Evolutionary conservation across 2,888 invertebrate genomes (phyloP), one percentile per base, ranked within the genome.

Genomic region (Rapana venosa): DNA sequence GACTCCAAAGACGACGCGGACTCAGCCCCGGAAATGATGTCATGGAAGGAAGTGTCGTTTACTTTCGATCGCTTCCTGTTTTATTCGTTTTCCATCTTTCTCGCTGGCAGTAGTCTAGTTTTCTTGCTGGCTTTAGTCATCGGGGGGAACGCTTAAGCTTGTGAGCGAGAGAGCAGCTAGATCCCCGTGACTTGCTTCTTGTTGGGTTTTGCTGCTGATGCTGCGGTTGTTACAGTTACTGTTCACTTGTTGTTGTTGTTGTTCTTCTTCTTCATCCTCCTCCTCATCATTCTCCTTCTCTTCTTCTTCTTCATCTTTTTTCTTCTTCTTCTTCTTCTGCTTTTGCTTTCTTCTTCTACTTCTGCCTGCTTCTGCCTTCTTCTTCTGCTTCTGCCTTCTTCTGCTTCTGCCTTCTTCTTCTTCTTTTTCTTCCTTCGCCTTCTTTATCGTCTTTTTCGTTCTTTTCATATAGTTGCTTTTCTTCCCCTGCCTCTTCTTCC

Each of bases 51-150:
- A 26, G 86, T 87, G 66, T 66, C 86, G 35, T 11, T 35, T 4
- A 70, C n/a, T 26, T 66, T 66, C 35, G 86, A 87, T 35, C 86
- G 86, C 35, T 87, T 87, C 66, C 66, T 87, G 35, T 87, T 87
- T 17, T 66, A 87, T 58, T 32, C 86, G 22, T 70, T 87, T 22
- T 35, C 86, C 86, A 70, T 70, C 30, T 87, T 87, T 36, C 70
- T 87, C 66, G 0, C 22, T 5, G 22, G 66, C 1, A 26, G 20
- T 26, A 66, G 20, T 22, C 20, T 66, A 17, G 26, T 66, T 26
- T 66, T 66, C 26, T 13, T 66, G 20, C 66, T 66, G 26, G 66
- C 66, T 66, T 26, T 66, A 13, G 13, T 66, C 66, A 26, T 66
- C 13, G 66, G 66, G 26, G 66, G 26, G 13, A 66, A 17, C 66